phyloP scores from a whole-genome alignment of 2,797 vertebrate species.

The Geotrypetes seraphini region DNA sequence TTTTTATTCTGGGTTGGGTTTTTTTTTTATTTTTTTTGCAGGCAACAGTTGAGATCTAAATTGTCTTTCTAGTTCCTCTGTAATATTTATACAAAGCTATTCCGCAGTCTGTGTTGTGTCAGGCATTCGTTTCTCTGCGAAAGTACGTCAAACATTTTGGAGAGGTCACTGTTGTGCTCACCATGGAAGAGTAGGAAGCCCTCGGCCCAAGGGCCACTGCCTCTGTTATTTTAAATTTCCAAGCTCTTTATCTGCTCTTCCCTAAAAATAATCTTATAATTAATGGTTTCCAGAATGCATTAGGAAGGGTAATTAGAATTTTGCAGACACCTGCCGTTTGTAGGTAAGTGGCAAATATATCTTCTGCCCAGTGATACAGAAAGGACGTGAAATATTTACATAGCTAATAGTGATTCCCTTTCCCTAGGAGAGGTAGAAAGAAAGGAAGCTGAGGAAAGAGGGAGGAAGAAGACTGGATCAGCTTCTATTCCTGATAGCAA shows the following conservation, averaged over 20 bases:
- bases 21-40: too few species aligned
- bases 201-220: not conserved
- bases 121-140: too few species aligned
- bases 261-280: constrained; percentile 42
- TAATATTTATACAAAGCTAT: too few species aligned
- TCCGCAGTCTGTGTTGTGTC: too few species aligned
- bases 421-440: not conserved
- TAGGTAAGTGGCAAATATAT: constrained; percentile 31
- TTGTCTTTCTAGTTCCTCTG: too few species aligned
- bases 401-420: not conserved
- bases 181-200: too few species aligned
- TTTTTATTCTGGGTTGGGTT: too few species aligned
- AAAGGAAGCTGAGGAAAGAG: not conserved
- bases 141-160: too few species aligned
- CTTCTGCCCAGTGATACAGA: constrained; percentile 21
- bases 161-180: too few species aligned
- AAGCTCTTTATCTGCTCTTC: constrained; percentile 27
- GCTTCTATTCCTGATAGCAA: too few species aligned
- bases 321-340: constrained; percentile 24
- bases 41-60: too few species aligned
- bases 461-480: too few species aligned
- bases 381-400: constrained; percentile 6
- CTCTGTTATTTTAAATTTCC: constrained; percentile 21
- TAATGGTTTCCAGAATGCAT: constrained; percentile 44
- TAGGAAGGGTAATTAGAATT: constrained; percentile 45